phyloP scores from a whole-genome alignment of 2,797 vertebrate species.

The Acanthiza pusilla region DNA sequence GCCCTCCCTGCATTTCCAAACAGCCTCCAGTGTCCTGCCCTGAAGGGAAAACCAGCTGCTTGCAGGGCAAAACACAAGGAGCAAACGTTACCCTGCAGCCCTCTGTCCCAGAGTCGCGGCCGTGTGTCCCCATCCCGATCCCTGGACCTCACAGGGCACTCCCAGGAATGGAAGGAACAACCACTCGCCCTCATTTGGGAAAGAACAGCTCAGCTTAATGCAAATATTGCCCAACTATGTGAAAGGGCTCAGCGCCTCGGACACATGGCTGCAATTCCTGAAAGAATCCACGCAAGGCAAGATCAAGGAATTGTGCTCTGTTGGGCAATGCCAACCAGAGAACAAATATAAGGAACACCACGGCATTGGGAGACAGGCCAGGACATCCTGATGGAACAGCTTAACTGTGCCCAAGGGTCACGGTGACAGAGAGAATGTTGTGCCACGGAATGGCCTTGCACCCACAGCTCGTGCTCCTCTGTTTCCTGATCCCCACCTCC shows the following conservation, averaged over 20 bases:
- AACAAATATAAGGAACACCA: slow-evolving; percentile 16
- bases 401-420: neutral
- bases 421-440: neutral
- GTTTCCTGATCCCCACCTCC: neutral
- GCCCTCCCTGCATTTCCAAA: neutral
- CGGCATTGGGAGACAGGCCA: neutral
- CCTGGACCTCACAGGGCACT: neutral
- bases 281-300: neutral
- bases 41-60: neutral
- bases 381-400: neutral
- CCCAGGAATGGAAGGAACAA: neutral
- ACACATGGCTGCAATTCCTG: neutral
- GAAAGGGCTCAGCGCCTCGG: neutral
- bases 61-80: neutral
- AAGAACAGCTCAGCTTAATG: neutral
- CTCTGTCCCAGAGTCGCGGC: neutral
- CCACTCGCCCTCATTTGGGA: accelerated
- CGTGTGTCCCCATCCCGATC: accelerated
- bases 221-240: slow-evolving; percentile 29
- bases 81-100: neutral
- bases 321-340: slow-evolving; percentile 7
- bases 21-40: neutral
- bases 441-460: neutral
- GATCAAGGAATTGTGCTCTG: neutral
- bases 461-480: neutral